Evolutionary conservation across 2,797 vertebrate genomes (phyloP).

Genomic region (Peromyscus attwateri): DNA sequence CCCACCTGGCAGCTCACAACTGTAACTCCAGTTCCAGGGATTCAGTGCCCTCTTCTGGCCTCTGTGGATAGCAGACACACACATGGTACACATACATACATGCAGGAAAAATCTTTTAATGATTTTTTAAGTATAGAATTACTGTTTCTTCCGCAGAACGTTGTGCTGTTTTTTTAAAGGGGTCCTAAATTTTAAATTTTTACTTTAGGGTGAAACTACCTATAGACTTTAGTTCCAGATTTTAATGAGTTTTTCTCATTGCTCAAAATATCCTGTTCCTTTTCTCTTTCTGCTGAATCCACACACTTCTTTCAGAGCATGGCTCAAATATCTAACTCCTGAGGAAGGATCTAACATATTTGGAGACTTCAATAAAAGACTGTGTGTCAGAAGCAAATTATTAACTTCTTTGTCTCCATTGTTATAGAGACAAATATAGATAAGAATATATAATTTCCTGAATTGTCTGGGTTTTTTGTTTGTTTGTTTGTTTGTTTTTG

Average conservation of each 20-base stretch:
- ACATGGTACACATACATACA: not conserved
- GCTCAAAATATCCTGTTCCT: not conserved
- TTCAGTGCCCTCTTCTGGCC: not conserved
- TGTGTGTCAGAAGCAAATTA: conserved; percentile 37
- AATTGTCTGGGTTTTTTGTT: not conserved
- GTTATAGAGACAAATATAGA: conserved; percentile 24
- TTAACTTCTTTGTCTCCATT: not conserved
- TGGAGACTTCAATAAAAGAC: not conserved
- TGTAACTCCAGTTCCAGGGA: not conserved
- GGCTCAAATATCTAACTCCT: conserved; percentile 34
- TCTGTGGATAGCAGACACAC: not conserved
- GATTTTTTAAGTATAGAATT: not conserved
- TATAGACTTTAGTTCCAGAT: not conserved
- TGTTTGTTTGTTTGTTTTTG: not conserved
- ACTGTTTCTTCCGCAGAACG: not conserved
- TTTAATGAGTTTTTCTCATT: not conserved
- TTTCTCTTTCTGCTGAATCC: conserved; percentile 35
- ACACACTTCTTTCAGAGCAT: not conserved
- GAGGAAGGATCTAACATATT: conserved; percentile 10
- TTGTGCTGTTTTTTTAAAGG: not conserved
- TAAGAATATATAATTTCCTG: not conserved
- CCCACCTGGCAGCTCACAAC: not conserved
- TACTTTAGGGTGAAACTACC: not conserved
- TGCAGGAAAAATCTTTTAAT: no score
- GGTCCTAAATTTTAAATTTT: not conserved